These are phyloP conservation scores for Ailurus styani DNA, from an alignment of 2,113 vertebrate genomes.

Conservation along the genomic window DNA sequence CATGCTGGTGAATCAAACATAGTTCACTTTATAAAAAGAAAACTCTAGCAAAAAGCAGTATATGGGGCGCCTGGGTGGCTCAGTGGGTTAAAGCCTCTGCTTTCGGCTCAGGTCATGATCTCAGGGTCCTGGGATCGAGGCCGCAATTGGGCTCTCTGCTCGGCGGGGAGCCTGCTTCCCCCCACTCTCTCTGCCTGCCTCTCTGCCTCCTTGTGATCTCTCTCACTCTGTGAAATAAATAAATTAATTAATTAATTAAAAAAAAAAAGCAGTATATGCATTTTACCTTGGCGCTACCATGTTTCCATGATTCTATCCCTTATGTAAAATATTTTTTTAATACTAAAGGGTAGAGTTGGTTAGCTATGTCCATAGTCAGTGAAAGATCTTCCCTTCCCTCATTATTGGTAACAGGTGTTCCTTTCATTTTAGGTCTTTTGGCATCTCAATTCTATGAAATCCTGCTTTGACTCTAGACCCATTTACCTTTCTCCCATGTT, in stretches of 20 bases:
- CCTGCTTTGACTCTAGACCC: background rate
- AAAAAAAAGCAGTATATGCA: background rate
- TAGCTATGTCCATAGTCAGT: background rate
- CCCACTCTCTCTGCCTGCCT: too few relatives aligned
- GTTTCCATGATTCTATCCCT: background rate
- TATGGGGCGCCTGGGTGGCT: too few relatives aligned
- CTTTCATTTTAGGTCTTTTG: background rate
- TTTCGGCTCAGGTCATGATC: too few relatives aligned
- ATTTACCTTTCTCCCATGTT: background rate
- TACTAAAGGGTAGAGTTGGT: background rate
- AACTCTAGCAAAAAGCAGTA: background rate
- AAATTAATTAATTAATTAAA: too few relatives aligned
- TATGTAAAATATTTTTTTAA: background rate
- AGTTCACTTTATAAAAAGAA: conserved; percentile 9
- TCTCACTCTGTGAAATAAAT: too few relatives aligned
- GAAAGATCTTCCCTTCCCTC: background rate
- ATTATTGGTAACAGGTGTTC: background rate
- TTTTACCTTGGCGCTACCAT: background rate
- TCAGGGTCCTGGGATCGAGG: too few relatives aligned
- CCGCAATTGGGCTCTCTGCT: too few relatives aligned
- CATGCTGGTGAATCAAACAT: background rate
- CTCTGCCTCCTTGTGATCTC: too few relatives aligned
- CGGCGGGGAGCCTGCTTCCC: too few relatives aligned
- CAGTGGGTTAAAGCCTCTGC: too few relatives aligned
- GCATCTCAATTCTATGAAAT: background rate